Percentiles rank a stretch among this genome's conserved stretches.
Evolutionary conservation across 1,140 invertebrate genomes (phyloP).

Genomic region (Rhopalosiphum maidis): DNA sequence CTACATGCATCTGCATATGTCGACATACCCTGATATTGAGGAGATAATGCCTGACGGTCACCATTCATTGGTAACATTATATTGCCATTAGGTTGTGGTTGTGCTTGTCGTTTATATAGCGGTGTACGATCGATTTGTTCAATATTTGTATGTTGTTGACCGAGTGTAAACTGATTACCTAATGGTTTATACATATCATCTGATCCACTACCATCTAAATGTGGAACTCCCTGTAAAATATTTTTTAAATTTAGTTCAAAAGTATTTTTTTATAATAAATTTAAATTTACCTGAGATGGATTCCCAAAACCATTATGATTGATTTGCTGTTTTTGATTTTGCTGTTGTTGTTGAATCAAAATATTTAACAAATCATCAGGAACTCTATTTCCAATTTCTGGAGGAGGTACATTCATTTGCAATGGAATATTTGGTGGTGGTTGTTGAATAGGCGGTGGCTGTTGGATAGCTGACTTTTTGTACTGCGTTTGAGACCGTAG

Average conservation of each 20-base stretch:
- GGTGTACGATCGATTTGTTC: constrained; percentile 53
- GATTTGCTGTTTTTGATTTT: constrained; percentile 51
- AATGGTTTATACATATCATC: constrained; percentile 47
- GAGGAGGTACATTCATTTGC: constrained; percentile 54
- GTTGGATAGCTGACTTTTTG: constrained; percentile 39
- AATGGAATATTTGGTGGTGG: constrained; percentile 20
- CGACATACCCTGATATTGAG: constrained; percentile 41
- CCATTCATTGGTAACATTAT: constrained; percentile 44
- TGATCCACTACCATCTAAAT: constrained; percentile 28
- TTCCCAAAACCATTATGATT: constrained; percentile 51
- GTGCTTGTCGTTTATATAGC: constrained; percentile 41
- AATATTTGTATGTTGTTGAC: constrained; percentile 27
- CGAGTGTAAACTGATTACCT: constrained; percentile 19
- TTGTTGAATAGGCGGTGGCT: constrained; percentile 36
- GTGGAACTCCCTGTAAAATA: neutral
- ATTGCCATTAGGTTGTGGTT: constrained; percentile 41
- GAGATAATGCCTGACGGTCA: constrained; percentile 42
- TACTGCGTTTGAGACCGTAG: constrained; percentile 17
- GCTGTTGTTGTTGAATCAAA: constrained; percentile 46
- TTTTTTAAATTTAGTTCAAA: neutral
- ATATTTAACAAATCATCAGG: constrained; percentile 52
- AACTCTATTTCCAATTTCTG: constrained; percentile 45
- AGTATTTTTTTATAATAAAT: neutral
- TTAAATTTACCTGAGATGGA: constrained; percentile 1
- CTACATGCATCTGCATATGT: constrained; percentile 52